Conservation (phyloP, 2,797 vertebrate genomes). For the Hemibagrus guttatus region DNA sequence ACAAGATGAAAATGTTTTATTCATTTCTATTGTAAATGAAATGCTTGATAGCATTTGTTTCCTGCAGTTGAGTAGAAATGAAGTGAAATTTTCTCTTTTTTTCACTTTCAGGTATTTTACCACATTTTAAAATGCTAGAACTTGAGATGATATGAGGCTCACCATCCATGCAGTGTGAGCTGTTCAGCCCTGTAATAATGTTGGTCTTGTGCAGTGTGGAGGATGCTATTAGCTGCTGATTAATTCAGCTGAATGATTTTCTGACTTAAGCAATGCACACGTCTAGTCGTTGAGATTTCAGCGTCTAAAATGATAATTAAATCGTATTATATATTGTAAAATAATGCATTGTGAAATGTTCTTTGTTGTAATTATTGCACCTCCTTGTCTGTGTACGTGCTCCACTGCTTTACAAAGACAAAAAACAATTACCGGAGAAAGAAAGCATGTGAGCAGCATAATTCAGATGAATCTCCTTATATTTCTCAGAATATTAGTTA, state of each 20-base stretch:
- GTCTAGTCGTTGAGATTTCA: not conserved
- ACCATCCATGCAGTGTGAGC: not conserved
- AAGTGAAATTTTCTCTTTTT: not conserved
- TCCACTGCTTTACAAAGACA: not conserved
- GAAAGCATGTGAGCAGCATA: not conserved
- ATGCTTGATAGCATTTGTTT: not conserved
- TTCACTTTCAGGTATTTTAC: not conserved
- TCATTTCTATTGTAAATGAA: not conserved
- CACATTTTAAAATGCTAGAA: not conserved
- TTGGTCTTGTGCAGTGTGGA: not conserved
- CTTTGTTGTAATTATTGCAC: not conserved
- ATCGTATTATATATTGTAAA: not conserved
- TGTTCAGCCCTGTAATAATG: slow-evolving; percentile 3
- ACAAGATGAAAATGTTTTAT: not conserved
- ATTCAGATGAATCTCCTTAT: not conserved
- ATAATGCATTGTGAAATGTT: slow-evolving; percentile 3
- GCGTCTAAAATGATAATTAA: not conserved
- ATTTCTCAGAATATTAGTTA: not conserved
- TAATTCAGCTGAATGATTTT: not conserved
- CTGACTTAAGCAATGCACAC: not conserved
- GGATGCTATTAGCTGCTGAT: not conserved
- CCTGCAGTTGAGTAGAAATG: not conserved
- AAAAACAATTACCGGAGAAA: not conserved
- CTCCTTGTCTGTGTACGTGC: not conserved
- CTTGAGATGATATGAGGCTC: not conserved